Evolutionary conservation across 2,113 vertebrate genomes (phyloP), one percentile per base, ranked within the genome.

Genomic region (Microcebus ravelobensis): DNA sequence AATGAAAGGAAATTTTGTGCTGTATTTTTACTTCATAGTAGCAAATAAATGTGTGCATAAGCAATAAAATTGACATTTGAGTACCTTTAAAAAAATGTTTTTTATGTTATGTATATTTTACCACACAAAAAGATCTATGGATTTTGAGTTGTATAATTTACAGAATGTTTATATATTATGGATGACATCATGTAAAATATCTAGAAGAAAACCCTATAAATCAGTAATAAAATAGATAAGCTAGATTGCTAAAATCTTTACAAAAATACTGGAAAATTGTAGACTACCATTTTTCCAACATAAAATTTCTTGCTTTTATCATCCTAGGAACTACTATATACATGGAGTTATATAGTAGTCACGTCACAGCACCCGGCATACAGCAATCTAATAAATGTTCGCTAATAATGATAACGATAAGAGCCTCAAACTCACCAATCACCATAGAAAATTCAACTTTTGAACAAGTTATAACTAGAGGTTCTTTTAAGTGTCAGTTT

Each of bases 401-500:
- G 31, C 31, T 76, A 82, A 45, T 5, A 57, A 79, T 25, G 39
- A 84, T 39, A 34, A 89, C 65, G 29, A 4, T 17, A 91, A 68
- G 45, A 77, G 50, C 55, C 77, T 67, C n/a, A 76, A 87, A 95
- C 3, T 6, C 89, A 82, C 42, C 76, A 87, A 82, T 77, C 52
- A 82, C 61, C 73, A 95, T 2, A 15, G n/a, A 70, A 79, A 68
- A 45, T 50, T 59, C 65, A 76, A 79, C 27, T 88, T 74, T n/a
- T 42, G 8, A 92, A 65, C 42, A 90, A 93, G 57, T 83, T 84
- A 79, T 6, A 65, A 11, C 34, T 45, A 84, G 76, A 82, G 36
- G 8, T 87, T 88, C 82, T 96, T 82, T 71, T 52, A 95, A 95
- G 87, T 59, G 55, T 76, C 34, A 87, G 65, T 74, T 55, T 92